phyloP scores from a whole-genome alignment of 2,113 vertebrate species.

The Oreotragus oreotragus region DNA sequence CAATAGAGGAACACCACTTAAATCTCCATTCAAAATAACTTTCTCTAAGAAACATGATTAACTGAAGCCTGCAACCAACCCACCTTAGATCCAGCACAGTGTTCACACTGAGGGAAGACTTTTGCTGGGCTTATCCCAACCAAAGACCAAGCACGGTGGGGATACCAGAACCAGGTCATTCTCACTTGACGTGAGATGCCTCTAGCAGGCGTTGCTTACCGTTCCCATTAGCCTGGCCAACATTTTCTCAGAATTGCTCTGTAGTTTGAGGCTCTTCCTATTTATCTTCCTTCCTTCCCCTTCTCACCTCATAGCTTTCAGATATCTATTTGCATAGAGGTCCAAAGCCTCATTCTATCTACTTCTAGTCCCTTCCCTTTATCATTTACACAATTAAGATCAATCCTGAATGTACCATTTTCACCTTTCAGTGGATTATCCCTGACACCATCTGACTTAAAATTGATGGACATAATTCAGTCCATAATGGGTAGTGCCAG shows the following conservation, averaged over 20 bases:
- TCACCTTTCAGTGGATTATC: neutral
- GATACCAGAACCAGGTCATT: neutral
- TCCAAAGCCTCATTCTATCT: neutral
- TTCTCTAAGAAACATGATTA: neutral
- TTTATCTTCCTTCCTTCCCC: neutral
- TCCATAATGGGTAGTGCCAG: neutral
- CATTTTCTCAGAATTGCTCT: neutral
- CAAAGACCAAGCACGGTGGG: neutral
- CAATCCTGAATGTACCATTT: neutral
- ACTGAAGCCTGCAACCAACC: neutral
- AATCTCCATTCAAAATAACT: neutral
- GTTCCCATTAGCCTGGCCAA: neutral
- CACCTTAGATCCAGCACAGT: neutral
- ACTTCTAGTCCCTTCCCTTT: neutral
- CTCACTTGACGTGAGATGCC: neutral
- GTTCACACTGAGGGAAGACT: neutral
- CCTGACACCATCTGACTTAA: neutral
- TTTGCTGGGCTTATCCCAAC: neutral
- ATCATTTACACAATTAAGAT: neutral
- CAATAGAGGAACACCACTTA: neutral
- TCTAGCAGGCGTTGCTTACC: neutral
- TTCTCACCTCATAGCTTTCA: neutral
- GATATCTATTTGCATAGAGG: neutral
- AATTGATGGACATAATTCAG: neutral
- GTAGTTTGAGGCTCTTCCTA: neutral